Conservation (phyloP, 1,140 invertebrate genomes). For the Leptonema lineaticorne region DNA sequence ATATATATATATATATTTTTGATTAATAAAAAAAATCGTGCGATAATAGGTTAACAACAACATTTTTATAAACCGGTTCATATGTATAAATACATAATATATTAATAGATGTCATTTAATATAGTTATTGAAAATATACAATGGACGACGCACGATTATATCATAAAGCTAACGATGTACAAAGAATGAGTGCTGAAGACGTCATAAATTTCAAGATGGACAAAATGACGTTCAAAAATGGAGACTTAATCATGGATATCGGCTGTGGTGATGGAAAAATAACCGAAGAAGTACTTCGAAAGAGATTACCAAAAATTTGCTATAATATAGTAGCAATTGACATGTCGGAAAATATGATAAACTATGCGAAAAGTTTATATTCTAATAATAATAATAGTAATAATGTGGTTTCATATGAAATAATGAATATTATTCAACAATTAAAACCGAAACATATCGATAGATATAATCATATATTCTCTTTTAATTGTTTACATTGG, state of each 20-base stretch:
- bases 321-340: conserved; percentile 63
- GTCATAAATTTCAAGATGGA: too few relatives aligned
- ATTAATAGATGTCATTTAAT: too few relatives aligned
- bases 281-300: conserved; percentile 66
- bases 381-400: conserved; percentile 48
- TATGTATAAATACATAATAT: too few relatives aligned
- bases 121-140: too few relatives aligned
- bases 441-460: too few relatives aligned
- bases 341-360: conserved; percentile 70
- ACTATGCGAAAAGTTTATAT: conserved; percentile 62
- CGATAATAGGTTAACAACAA: too few relatives aligned
- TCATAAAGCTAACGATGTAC: conserved; percentile 62
- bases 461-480: neutral
- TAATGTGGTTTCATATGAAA: too few relatives aligned
- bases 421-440: too few relatives aligned
- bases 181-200: conserved; percentile 65
- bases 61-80: too few relatives aligned
- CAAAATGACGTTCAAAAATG: conserved; percentile 61
- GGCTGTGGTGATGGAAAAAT: conserved; percentile 79
- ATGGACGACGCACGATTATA: conserved; percentile 70
- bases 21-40: too few relatives aligned
- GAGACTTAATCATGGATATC: conserved; percentile 76
- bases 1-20: too few relatives aligned
- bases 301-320: conserved; percentile 59
- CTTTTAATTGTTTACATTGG: neutral